Evolutionary conservation across 2,888 invertebrate genomes (phyloP).

Genomic region (Cantharis lateralis): DNA sequence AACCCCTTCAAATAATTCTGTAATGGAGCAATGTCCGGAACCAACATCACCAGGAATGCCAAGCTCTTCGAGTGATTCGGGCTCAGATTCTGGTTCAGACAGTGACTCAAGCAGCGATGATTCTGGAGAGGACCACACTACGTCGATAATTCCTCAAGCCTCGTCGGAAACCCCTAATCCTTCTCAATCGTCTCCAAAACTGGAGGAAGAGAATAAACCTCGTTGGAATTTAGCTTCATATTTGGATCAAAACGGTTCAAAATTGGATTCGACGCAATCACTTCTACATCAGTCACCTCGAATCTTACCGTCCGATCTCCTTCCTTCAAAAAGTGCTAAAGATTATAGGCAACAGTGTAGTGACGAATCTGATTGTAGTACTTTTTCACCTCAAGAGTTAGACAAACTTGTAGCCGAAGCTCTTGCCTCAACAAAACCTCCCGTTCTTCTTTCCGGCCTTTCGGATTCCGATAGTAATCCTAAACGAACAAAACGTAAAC

Average conservation of each 20-base stretch:
- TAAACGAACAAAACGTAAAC: constrained; percentile 34
- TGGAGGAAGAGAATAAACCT: constrained; percentile 57
- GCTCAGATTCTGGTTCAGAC: constrained; percentile 65
- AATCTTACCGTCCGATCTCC: constrained; percentile 32
- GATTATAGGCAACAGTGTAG: constrained; percentile 41
- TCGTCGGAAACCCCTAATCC: constrained; percentile 42
- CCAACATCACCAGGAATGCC: constrained; percentile 59
- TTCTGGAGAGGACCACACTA: constrained; percentile 55
- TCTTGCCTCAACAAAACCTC: constrained; percentile 37
- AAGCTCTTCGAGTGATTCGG: constrained; percentile 68
- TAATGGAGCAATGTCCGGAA: constrained; percentile 42
- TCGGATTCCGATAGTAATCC: constrained; percentile 59
- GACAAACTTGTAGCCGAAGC: constrained; percentile 63
- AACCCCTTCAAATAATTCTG: constrained; percentile 57
- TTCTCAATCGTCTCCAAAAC: constrained; percentile 48
- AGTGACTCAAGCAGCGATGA: constrained; percentile 61
- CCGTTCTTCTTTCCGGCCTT: constrained; percentile 62
- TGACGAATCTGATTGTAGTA: constrained; percentile 56
- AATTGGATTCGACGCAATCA: constrained; percentile 35
- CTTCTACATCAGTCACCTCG: constrained; percentile 35
- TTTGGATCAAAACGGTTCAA: constrained; percentile 40
- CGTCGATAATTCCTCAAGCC: constrained; percentile 35
- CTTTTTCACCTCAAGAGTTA: constrained; percentile 59
- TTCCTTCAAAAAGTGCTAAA: constrained; percentile 33
- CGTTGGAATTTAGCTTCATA: constrained; percentile 58